Evolutionary conservation across 2,888 invertebrate genomes (phyloP).

Genomic region (Papilio elwesi): DNA sequence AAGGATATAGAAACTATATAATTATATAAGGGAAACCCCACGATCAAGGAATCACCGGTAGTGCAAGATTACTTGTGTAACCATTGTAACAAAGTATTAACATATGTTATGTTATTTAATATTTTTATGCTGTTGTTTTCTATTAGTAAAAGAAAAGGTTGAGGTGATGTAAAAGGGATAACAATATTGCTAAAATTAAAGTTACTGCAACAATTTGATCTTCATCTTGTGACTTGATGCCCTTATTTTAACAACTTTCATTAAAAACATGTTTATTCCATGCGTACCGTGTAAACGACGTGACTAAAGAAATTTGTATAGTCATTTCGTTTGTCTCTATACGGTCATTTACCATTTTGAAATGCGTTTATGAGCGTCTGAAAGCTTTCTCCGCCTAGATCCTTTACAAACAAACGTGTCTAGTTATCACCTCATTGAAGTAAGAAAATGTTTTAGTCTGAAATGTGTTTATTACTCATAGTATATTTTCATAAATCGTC

Average conservation of each 20-base stretch:
- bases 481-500: not conserved
- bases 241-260: not conserved
- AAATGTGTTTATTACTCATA: not conserved
- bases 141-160: not conserved
- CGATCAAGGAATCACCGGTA: not conserved
- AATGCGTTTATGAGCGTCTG: conserved; percentile 16
- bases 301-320: conserved; percentile 32
- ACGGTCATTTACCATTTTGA: conserved; percentile 28
- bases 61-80: not conserved
- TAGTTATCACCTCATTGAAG: conserved; percentile 23
- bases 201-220: not conserved
- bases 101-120: not conserved
- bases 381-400: conserved; percentile 34
- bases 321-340: conserved; percentile 19
- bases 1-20: not conserved
- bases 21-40: conserved; percentile 18
- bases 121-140: no score
- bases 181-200: not conserved
- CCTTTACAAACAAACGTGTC: conserved; percentile 32
- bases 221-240: not conserved
- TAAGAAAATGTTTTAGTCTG: conserved; percentile 7
- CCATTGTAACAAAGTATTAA: not conserved
- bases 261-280: not conserved
- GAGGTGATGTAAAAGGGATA: not conserved
- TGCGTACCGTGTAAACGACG: conserved; percentile 20